These are phyloP conservation scores for Ptychochromis oligacanthus DNA, from an alignment of 2,113 vertebrate genomes.

Conservation along the genomic window DNA sequence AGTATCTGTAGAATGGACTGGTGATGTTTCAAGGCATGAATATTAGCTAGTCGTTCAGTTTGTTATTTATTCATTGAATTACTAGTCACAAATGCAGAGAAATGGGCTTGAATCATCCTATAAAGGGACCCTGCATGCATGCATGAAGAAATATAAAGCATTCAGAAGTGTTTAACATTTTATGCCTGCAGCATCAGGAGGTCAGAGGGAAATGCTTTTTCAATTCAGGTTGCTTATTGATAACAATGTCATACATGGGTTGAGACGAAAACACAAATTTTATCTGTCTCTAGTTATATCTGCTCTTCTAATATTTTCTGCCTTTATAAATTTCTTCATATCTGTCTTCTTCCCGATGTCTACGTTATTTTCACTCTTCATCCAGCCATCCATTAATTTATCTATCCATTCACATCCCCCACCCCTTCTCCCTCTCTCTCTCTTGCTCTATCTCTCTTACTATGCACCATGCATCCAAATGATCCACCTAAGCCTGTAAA, in stretches of 20 bases:
- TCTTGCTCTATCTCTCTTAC: conserved; percentile 14
- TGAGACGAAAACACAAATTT: conserved; percentile 7
- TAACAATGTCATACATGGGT: conserved; percentile 43
- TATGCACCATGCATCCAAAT: conserved; percentile 66
- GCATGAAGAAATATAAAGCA: conserved; percentile 7
- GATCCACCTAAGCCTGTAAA: conserved; percentile 62
- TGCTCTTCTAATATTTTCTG: not conserved
- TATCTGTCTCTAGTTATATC: not conserved
- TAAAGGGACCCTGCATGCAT: not conserved
- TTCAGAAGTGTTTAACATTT: conserved; percentile 5
- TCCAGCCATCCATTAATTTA: conserved; percentile 29
- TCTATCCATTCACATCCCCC: conserved; percentile 14
- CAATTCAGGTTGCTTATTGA: conserved; percentile 39
- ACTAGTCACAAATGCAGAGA: conserved; percentile 15
- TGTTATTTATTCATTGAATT: conserved; percentile 16
- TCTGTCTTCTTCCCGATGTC: not conserved
- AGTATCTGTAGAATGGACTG: conserved; percentile 19
- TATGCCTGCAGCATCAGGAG: conserved; percentile 38
- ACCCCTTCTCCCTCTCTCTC: not conserved
- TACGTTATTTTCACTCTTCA: not conserved
- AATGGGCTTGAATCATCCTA: not conserved
- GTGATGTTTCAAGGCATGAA: conserved; percentile 21
- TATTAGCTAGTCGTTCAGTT: conserved; percentile 28
- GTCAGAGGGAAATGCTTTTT: conserved; percentile 46
- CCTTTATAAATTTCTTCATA: not conserved